phyloP scores from a whole-genome alignment of 2,888 invertebrate species.

The Eustalomyia histrio region DNA sequence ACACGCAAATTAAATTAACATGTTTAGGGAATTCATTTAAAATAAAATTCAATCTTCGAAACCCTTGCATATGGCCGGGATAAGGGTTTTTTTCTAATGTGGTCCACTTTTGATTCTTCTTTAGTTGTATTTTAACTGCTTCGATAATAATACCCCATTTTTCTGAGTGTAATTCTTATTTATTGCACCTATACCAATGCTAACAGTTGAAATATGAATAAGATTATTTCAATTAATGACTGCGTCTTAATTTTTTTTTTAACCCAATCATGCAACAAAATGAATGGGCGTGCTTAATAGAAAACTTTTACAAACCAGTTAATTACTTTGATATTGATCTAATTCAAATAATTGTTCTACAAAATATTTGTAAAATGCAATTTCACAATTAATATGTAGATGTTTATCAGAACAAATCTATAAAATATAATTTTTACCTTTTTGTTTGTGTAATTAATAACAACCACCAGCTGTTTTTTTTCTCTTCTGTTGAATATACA shows the following conservation, averaged over 20 bases:
- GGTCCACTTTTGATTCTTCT: no score
- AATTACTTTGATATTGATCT: background rate
- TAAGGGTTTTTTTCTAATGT: no score
- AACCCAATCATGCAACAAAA: no score
- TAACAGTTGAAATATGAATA: no score
- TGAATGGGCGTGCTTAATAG: background rate
- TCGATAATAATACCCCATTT: no score
- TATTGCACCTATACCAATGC: no score
- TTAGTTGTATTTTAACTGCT: no score
- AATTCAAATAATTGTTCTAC: background rate
- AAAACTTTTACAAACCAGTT: background rate
- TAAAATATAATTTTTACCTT: conserved; percentile 20
- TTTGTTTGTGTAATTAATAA: conserved; percentile 5
- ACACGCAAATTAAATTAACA: no score
- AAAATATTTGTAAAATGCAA: background rate
- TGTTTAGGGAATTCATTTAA: no score
- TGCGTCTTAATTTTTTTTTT: background rate
- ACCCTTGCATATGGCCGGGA: no score
- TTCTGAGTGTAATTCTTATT: no score
- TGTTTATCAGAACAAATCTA: background rate
- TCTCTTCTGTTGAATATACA: conserved; percentile 34
- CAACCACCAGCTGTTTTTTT: conserved; percentile 42
- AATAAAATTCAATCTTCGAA: no score
- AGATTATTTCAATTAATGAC: background rate
- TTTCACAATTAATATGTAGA: background rate